Base-by-base conservation (phyloP, 1,140 invertebrate genomes). In the Zelostemma sp. region DNA sequence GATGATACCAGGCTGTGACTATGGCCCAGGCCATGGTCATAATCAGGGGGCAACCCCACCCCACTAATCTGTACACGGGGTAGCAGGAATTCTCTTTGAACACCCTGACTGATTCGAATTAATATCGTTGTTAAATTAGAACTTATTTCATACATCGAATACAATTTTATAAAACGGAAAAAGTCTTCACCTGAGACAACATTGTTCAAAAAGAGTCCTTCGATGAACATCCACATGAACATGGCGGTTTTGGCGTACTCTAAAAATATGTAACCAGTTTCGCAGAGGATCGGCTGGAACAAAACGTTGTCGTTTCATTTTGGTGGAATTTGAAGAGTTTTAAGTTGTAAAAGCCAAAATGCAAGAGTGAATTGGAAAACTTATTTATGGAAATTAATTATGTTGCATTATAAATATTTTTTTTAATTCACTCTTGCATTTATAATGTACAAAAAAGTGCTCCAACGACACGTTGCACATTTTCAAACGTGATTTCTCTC, bases 151-250 rank as follows among this genome's bases (percentile, higher is more conserved):
- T n/a, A n/a, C n/a, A n/a, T n/a, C n/a, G n/a, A n/a, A n/a, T n/a
- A n/a, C n/a, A n/a, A n/a, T n/a, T n/a, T n/a, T n/a, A n/a, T n/a
- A n/a, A n/a, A n/a, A n/a, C n/a, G n/a, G n/a, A n/a, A n/a, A n/a
- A n/a, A n/a, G n/a, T n/a, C n/a, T n/a, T n/a, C 65, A 88, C 87
- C 88, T 19, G 94, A 93, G 11, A 93, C 90, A 81, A 94, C 90
- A 74, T 95, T 96, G 78, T 97, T 93, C 14, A 97, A 84, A 76
- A 95, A 95, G 12, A 95, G 84, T 0, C 95, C 95, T 79, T 96
- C 95, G 19, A 96, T 91, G 73, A 97, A 95, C 95, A 97, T 97
- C 95, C 95, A 97, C 90, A 93, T 93, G 76, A 97, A 97, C 89
- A 95, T 95, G 0, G 93, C 93, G 0, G 94, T 95, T 61, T 92